Base-by-base conservation (phyloP, 2,113 vertebrate species). In the Lathamus discolor region DNA sequence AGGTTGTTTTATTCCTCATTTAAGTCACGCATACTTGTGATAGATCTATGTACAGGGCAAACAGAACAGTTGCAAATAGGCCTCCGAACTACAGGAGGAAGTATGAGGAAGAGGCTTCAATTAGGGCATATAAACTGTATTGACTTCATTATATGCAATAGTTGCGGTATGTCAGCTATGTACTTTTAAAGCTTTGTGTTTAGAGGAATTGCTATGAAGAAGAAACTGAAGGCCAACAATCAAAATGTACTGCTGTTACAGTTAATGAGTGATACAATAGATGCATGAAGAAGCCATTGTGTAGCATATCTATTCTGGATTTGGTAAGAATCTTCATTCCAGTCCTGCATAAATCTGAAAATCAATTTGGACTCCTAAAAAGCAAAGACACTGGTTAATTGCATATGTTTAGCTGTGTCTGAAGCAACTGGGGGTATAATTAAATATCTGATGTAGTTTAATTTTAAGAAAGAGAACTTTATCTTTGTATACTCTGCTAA, bases 1-100 rank as follows among this genome's bases (percentile, higher is more conserved):
- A 33, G 31, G 27, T 5, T 51, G 18, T 66, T 67, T 61, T 66
- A 37, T 61, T 64, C 33, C 22, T 70, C 17, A 20, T 85, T n/a
- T 29, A 54, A 54, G 20, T 46, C n/a, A 35, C 0, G 0, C 17
- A 27, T 17, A 2, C 33, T 46, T 61, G 37, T 72, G 39, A 27
- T 11, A 59, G 35, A 64, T 84, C 25, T 51, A 9, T 51, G 17
- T 51, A 27, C 11, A 52, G n/a, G 61, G 52, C 37, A 74, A 44
- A 46, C 27, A 49, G 49, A 35, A 49, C 39, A 57, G 33, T n/a
- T 67, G 11, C 11, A 67, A 74, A 52, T 22, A 59, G n/a, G 19
- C 61, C 14, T 61, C 39, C 17, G 14, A n/a, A 19, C 11, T 48
- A 18, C 11, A 54, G 19, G 23, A 62, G 19, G 7, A 68, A 62